Evolutionary conservation across 2,113 vertebrate genomes (phyloP), one percentile per base, ranked within the genome.

Genomic region (Australoheros scitulus): DNA sequence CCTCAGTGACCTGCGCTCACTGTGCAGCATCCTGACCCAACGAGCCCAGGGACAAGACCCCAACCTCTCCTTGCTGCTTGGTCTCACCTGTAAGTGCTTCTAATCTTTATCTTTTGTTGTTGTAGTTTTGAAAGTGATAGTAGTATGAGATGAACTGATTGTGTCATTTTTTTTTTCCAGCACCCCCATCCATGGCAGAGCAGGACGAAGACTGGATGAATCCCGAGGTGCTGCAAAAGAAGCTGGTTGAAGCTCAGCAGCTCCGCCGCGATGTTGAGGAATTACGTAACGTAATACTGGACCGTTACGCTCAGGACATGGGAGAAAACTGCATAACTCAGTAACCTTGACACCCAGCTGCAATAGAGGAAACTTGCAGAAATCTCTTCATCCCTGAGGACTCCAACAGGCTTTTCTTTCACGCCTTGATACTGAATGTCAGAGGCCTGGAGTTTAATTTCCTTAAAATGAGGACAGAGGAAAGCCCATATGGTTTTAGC

Each of bases 231-330:
- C 95, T 99, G 64, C 96, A 96, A 85, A 98, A 95, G 87, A 99
- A 97, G 89, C 93, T 99, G 87, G 92, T 91, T 9, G 97, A 98
- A 89, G 96, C 97, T 38, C 97, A 96, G 55, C 95, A 97, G 91
- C 96, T 99, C 34, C 97, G 95, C 36, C 96, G 91, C 26, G 98
- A 99, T 8, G 97, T 99, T 1, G 97, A 99, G 86, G 97, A 97
- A 15, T 95, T 99, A 22, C 95, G 98, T 77, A 99, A 97, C 1
- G 96, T 96, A 0, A 96, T 99, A 86, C 98, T 97, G 59, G 98
- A 99, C 93, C 96, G 97, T 91, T 99, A 99, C 0, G 98, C 98
- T 11, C 98, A 99, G 95, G 98, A 99, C 94, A 98, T 99, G 98
- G 98, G 98, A 57, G 98, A 99, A 81, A 99, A 99, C 95, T 99